Evolutionary conservation across 2,113 vertebrate species (phyloP), one percentile per base, ranked within the genome.

Genomic region (Vidua macroura): DNA sequence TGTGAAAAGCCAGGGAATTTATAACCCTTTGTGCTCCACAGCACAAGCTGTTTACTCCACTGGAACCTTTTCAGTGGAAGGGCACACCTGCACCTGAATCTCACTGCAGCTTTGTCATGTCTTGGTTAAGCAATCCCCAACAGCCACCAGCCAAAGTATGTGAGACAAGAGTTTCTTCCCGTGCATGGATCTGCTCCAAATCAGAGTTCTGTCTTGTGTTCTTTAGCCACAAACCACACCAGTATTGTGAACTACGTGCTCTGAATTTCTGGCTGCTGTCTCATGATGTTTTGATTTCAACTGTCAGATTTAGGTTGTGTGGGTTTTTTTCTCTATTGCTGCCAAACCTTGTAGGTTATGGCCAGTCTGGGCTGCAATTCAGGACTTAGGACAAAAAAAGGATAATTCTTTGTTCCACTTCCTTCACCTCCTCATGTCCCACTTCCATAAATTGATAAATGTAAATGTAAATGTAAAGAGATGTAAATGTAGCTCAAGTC

Each of bases 181-280:
- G 5, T n/a, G 37, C 31, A 39, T 5, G 15, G 1, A 1, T 28
- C 49, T 56, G 21, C 53, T 76, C 33, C 44, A 53, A 53, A 25
- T 35, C 0, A 1, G 11, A 1, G 0, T 23, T 78, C n/a, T 53
- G 19, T 46, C 12, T 82, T 15, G 13, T 7, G 1, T 41, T 44
- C 68, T 51, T 80, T 25, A 13, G 11, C 31, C 12, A 10, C 15
- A 41, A 76, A 25, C 30, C 25, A 52, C 28, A 44, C 2, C 0
- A 0, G 22, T 43, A 31, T 48, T 60, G 82, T 93, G 44, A 62
- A 52, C 6, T 21, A 15, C 1, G 4, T 46, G 23, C 37, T 58
- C 48, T 52, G 30, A 48, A 78, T 55, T 70, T 81, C 35, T 39
- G 8, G 3, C 37, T 64, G 15, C 49, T 48, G 2, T 48, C 25